Percentiles rank a stretch among this genome's conserved stretches.
These are phyloP conservation scores for Stigmatopora nigra DNA, from an alignment of 2,113 vertebrate genomes.

Conservation along the genomic window DNA sequence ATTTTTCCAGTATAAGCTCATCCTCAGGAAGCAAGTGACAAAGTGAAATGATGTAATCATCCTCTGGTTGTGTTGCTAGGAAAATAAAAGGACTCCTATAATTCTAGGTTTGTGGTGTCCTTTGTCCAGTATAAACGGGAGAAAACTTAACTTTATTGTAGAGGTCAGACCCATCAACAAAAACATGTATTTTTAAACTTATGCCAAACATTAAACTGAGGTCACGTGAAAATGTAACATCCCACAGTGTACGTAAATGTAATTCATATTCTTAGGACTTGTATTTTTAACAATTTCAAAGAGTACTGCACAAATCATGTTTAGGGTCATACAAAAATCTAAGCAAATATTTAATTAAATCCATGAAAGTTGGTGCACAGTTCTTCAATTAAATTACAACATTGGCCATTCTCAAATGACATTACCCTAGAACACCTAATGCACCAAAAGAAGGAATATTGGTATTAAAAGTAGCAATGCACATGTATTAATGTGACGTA, in stretches of 20 bases:
- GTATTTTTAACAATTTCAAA: background rate
- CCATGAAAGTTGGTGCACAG: background rate
- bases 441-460: background rate
- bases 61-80: conserved; percentile 16
- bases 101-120: conserved; percentile 33
- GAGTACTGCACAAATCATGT: background rate
- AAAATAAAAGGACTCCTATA: conserved; percentile 19
- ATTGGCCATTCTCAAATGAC: background rate
- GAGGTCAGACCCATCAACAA: background rate
- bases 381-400: background rate
- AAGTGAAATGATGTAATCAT: conserved; percentile 27
- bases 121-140: background rate
- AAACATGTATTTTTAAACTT: background rate
- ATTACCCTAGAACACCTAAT: too few species aligned
- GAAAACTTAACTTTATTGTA: background rate
- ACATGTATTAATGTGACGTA: background rate
- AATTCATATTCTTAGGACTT: background rate
- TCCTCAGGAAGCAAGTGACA: conserved; percentile 33
- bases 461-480: background rate
- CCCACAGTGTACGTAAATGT: background rate
- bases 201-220: background rate
- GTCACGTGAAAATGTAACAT: background rate
- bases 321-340: background rate
- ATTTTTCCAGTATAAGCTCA: conserved; percentile 29
- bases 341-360: background rate